A percentile compares a stretch with the other conserved stretches of the same genome.
Evolutionary conservation across 1,140 invertebrate genomes (phyloP).

Genomic region (Schmidtea mediterranea): DNA sequence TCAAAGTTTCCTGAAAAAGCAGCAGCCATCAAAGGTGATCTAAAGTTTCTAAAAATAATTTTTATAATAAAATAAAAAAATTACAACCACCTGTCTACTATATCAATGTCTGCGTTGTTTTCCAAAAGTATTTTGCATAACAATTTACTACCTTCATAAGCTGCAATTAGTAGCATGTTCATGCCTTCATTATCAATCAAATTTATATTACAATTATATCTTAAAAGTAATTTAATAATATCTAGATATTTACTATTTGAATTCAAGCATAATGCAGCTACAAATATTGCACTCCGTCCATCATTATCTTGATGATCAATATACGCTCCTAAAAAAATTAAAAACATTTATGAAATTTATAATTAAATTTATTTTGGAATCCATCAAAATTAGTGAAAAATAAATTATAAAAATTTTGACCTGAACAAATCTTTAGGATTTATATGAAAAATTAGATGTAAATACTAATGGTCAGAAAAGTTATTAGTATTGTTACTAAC

Average conservation of each 20-base stretch:
- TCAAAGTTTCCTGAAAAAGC: background rate
- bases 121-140: constrained; percentile 51
- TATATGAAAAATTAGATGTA: too few species aligned
- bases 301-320: constrained; percentile 68
- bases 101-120: constrained; percentile 49
- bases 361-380: too few species aligned
- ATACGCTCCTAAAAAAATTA: constrained; percentile 13
- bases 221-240: constrained; percentile 14
- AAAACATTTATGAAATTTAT: too few species aligned
- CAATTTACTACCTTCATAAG: constrained; percentile 22
- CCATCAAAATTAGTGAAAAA: too few species aligned
- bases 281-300: constrained; percentile 66
- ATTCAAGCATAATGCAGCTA: constrained; percentile 35
- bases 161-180: background rate
- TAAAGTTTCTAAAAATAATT: background rate
- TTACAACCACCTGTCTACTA: constrained; percentile 31
- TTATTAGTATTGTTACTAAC: too few species aligned
- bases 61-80: background rate
- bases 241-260: constrained; percentile 22
- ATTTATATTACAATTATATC: background rate
- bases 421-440: too few species aligned
- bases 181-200: constrained; percentile 2
- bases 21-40: constrained; percentile 1
- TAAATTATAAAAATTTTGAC: too few species aligned
- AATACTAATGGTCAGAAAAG: too few species aligned